A percentile compares a stretch with the other conserved stretches of the same genome.
These are phyloP conservation scores for Lepidocolaptes lacrymiger DNA, from an alignment of 2,797 vertebrate species.

Conservation along the genomic window DNA sequence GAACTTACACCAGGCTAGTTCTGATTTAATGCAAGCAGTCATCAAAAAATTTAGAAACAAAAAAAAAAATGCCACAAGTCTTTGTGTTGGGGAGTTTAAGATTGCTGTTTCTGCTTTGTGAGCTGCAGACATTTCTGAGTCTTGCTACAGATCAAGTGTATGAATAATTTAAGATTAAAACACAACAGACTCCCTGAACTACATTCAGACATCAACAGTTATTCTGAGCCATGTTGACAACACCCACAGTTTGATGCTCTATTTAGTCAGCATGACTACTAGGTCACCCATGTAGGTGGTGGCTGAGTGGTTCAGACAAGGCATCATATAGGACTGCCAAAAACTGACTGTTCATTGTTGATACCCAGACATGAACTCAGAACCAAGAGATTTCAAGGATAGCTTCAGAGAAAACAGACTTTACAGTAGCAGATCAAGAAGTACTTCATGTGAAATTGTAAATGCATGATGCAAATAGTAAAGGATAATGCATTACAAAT, in stretches of 20 bases:
- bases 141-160: neutral
- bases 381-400: conserved; percentile 1
- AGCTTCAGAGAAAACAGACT: neutral
- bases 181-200: neutral
- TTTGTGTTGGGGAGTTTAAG: neutral
- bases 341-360: neutral
- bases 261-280: conserved; percentile 28
- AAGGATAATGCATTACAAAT: neutral
- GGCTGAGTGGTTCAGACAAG: conserved; percentile 24
- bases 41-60: neutral
- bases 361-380: neutral
- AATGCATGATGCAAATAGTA: neutral
- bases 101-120: neutral
- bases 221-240: neutral
- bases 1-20: neutral
- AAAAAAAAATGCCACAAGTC: neutral
- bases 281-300: neutral
- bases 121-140: neutral
- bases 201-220: neutral
- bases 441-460: neutral
- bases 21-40: neutral
- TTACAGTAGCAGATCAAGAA: neutral
- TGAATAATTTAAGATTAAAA: conserved; percentile 31
- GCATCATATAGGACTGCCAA: neutral
- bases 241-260: conserved; percentile 23